Conservation (phyloP, 2,888 invertebrate genomes). For the Siphlonurus alternatus region DNA sequence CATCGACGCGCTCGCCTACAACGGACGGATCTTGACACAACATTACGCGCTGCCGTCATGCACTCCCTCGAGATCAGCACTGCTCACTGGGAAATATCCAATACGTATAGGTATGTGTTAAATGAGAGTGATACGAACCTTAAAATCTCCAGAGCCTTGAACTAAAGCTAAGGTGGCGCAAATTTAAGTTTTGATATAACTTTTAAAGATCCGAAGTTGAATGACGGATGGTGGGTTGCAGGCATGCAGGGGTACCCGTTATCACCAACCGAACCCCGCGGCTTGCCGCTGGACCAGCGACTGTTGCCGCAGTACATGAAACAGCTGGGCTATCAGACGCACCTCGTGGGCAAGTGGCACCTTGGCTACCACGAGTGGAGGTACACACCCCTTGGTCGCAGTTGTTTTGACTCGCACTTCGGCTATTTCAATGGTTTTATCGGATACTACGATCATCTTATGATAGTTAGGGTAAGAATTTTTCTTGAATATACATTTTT, state of each 20-base stretch:
- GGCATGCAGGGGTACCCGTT: conserved; percentile 32
- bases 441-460: conserved; percentile 28
- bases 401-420: conserved; percentile 30
- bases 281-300: conserved; percentile 27
- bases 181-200: too few relatives aligned
- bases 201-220: too few relatives aligned
- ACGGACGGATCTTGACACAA: not conserved
- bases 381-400: conserved; percentile 28
- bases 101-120: not conserved
- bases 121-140: too few relatives aligned
- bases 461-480: conserved; percentile 13
- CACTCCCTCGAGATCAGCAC: not conserved
- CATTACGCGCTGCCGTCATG: not conserved
- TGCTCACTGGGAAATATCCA: not conserved
- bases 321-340: conserved; percentile 28
- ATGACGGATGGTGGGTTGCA: too few relatives aligned
- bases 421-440: conserved; percentile 30
- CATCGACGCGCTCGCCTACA: not conserved
- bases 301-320: conserved; percentile 30
- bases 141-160: too few relatives aligned
- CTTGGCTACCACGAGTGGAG: conserved; percentile 27
- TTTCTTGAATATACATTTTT: not conserved
- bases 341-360: conserved; percentile 35
- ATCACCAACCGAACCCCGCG: conserved; percentile 27
- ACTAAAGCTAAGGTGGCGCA: too few relatives aligned